Evolutionary conservation across 2,113 vertebrate genomes (phyloP).

Genomic region (Salvelinus namaycush): DNA sequence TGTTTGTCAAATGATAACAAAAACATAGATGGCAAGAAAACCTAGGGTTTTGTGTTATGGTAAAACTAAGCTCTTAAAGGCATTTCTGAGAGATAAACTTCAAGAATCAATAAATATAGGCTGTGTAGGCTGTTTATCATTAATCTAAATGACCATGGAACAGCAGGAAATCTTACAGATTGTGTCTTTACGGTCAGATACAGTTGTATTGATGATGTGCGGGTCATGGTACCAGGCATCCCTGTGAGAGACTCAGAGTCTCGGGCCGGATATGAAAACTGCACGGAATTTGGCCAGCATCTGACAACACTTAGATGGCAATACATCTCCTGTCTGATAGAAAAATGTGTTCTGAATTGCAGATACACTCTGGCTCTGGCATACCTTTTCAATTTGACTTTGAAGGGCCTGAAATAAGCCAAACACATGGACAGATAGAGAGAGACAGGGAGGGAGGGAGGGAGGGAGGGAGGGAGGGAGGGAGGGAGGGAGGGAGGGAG

Average conservation of each 20-base stretch:
- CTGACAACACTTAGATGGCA: slow-evolving; percentile 76
- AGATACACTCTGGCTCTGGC: slow-evolving; percentile 65
- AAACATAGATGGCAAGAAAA: too few species aligned
- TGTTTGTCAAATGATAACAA: too few species aligned
- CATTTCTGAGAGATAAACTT: slow-evolving; percentile 47
- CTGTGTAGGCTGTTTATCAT: too few species aligned
- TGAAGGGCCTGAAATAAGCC: slow-evolving; percentile 54
- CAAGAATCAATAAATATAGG: too few species aligned
- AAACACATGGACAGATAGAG: slow-evolving; percentile 33
- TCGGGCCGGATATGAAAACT: slow-evolving; percentile 75
- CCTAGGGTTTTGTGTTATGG: slow-evolving; percentile 22
- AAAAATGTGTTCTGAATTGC: slow-evolving; percentile 76
- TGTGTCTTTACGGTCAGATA: slow-evolving; percentile 52
- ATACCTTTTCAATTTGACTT: slow-evolving; percentile 71
- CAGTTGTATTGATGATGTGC: slow-evolving; percentile 66
- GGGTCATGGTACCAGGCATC: slow-evolving; percentile 56
- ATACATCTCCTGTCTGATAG: slow-evolving; percentile 75
- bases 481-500: slow-evolving; percentile 18
- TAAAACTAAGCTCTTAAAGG: too few species aligned
- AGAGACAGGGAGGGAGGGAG: slow-evolving; percentile 38
- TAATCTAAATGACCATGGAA: too few species aligned
- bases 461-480: slow-evolving; percentile 25
- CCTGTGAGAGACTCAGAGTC: slow-evolving; percentile 43
- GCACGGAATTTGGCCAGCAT: slow-evolving; percentile 77
- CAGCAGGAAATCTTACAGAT: too few species aligned